Evolutionary conservation across 1,140 invertebrate species (phyloP).

Genomic region (Danaus melanippus): DNA sequence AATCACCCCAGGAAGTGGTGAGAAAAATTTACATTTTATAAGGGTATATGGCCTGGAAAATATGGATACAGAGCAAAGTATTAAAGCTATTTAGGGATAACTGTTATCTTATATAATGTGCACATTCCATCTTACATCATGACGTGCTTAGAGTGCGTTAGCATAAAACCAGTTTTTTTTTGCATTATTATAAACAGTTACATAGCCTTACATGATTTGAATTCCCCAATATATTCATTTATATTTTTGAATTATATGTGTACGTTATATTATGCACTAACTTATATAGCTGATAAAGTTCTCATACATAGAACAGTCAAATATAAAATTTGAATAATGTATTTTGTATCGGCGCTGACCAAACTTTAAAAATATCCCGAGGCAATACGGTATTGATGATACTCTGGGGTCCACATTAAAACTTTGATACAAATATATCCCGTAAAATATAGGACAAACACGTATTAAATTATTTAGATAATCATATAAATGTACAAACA

Average conservation of each 20-base stretch:
- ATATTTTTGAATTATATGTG: constrained; percentile 4
- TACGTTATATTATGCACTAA: neutral
- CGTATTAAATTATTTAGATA: no score
- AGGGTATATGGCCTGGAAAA: constrained; percentile 21
- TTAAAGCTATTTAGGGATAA: no score
- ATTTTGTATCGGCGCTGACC: constrained; percentile 27
- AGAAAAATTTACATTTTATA: constrained; percentile 1
- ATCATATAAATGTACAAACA: no score
- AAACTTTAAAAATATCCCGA: constrained; percentile 43
- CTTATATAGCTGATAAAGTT: neutral
- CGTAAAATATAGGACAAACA: no score
- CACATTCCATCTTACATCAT: constrained; percentile 14
- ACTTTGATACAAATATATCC: constrained; percentile 9
- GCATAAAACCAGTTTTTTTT: constrained; percentile 19
- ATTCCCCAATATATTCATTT: neutral
- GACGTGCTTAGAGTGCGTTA: constrained; percentile 12
- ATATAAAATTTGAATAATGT: constrained; percentile 2
- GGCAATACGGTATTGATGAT: constrained; percentile 53
- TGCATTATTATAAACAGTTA: constrained; percentile 16
- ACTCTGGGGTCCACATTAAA: constrained; percentile 42
- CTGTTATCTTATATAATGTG: constrained; percentile 14
- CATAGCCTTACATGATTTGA: neutral
- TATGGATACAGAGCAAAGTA: no score
- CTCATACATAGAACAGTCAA: neutral
- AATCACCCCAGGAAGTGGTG: constrained; percentile 49